phyloP scores from a whole-genome alignment of 1,140 invertebrate species.

The Orussus abietinus region DNA sequence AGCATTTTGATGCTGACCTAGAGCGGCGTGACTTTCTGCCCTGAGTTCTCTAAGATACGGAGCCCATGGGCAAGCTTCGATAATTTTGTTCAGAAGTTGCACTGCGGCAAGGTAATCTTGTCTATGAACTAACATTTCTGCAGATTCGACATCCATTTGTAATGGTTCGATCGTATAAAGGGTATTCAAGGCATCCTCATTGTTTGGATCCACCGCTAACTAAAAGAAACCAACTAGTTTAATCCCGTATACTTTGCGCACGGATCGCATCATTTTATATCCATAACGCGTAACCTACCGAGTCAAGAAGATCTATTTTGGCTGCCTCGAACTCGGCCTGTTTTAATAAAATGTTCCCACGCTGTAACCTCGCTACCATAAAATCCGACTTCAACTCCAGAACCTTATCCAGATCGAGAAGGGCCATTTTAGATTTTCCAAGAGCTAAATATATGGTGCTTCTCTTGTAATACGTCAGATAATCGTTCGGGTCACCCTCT shows the following conservation, averaged over 20 bases:
- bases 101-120: conserved; percentile 70
- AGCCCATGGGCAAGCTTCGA: conserved; percentile 91
- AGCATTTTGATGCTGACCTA: conserved; percentile 81
- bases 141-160: conserved; percentile 63
- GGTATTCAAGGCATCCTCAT: conserved; percentile 69
- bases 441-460: conserved; percentile 96
- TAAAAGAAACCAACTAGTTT: too few relatives aligned
- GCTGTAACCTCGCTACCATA: conserved; percentile 79
- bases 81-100: conserved; percentile 64
- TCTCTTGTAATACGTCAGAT: conserved; percentile 90
- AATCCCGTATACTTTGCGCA: too few relatives aligned
- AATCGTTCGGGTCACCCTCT: conserved; percentile 96
- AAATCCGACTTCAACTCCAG: conserved; percentile 94
- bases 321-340: conserved; percentile 82
- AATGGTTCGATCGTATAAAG: conserved; percentile 64
- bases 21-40: conserved; percentile 76
- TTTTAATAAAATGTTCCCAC: conserved; percentile 85
- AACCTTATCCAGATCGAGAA: conserved; percentile 90
- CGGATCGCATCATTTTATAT: too few relatives aligned
- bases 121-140: conserved; percentile 63
- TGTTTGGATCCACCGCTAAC: conserved; percentile 70
- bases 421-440: conserved; percentile 91
- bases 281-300: conserved; percentile 70
- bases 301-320: conserved; percentile 74
- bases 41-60: conserved; percentile 77